A percentile compares a stretch with the other conserved stretches of the same genome.
Evolutionary conservation across 2,888 invertebrate species (phyloP).

Genomic region (Ormyrus pomaceus): DNA sequence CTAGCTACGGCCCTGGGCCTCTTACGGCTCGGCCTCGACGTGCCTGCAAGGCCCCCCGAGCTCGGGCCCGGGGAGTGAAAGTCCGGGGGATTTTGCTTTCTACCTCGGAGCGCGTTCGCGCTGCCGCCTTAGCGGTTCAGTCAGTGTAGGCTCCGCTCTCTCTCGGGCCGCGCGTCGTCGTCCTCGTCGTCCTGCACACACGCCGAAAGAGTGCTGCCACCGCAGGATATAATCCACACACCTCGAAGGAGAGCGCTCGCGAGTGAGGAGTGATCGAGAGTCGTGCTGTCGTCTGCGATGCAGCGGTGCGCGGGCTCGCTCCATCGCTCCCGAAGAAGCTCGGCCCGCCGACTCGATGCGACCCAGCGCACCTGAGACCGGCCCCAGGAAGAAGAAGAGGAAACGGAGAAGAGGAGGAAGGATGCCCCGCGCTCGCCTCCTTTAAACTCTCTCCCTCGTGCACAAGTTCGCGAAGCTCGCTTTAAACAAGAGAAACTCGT

Average conservation of each 20-base stretch:
- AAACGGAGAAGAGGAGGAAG: background rate
- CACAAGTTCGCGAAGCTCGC: background rate
- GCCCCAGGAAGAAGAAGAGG: background rate
- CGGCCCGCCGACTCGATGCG: too few relatives aligned
- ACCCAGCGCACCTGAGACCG: slow-evolving; percentile 21
- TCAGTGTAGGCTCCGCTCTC: slow-evolving; percentile 43
- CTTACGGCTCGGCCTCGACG: slow-evolving; percentile 67
- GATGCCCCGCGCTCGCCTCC: background rate
- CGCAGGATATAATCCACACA: too few relatives aligned
- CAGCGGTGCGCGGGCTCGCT: background rate
- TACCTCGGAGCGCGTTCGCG: slow-evolving; percentile 61
- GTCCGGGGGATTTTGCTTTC: slow-evolving; percentile 74
- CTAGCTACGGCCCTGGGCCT: slow-evolving; percentile 38
- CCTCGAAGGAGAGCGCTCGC: background rate
- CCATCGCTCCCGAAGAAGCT: background rate
- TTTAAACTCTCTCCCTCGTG: background rate
- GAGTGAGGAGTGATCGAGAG: background rate
- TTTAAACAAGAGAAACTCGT: background rate
- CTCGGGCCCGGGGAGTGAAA: slow-evolving; percentile 68
- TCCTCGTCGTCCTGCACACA: too few relatives aligned
- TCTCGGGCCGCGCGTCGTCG: slow-evolving; percentile 15
- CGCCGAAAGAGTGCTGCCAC: too few relatives aligned
- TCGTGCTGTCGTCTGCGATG: background rate
- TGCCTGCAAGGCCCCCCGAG: slow-evolving; percentile 62
- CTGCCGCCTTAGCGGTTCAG: background rate